Evolutionary conservation across 1,140 invertebrate species (phyloP), one percentile per base, ranked within the genome.

Genomic region (Tyrophagus putrescentiae): DNA sequence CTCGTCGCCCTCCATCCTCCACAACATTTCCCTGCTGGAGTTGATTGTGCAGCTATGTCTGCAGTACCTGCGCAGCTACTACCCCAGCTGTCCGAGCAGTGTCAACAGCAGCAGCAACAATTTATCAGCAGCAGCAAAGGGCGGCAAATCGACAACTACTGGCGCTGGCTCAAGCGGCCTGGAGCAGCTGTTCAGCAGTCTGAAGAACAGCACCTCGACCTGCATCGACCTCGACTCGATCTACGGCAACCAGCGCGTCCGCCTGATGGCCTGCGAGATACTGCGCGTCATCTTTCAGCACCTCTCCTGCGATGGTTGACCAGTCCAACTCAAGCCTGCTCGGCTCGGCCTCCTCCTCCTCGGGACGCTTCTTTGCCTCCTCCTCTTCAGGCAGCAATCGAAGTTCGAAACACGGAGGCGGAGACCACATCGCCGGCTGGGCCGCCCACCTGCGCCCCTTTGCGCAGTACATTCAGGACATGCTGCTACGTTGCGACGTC

Each of bases 11-110:
- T 25, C n/a, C 9, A 54, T 54, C 52, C 7, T 54, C 9, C 52
- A 36, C 2, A 86, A 82, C 48, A 84, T 80, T 67, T 90, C 87
- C 81, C 87, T 87, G 67, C 71, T 91, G 31, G 87, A 91, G 71
- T 77, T 87, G 16, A 70, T 90, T 18, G 80, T 92, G 57, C 81
- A 80, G 0, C 74, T 85, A 27, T 84, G 84, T 69, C 72, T 91
- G 53, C 86, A 87, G 70, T 87, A 82, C 68, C 78, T 85, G 0
- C 74, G 85, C 48, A 85, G 84, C 52, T 90, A 84, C 68, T 91
- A 87, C 72, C 84, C 85, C 5, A 81, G 83, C 64, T 67, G 77
- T 74, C 75, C 70, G 73, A 73, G 76, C 13, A 18, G n/a, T 31
- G 11, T 13, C 52, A 33, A 34, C 52, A 29, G 13, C 52, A 33